Evolutionary conservation across 2,888 invertebrate genomes (phyloP).

Genomic region (Lithophane ornitopus): DNA sequence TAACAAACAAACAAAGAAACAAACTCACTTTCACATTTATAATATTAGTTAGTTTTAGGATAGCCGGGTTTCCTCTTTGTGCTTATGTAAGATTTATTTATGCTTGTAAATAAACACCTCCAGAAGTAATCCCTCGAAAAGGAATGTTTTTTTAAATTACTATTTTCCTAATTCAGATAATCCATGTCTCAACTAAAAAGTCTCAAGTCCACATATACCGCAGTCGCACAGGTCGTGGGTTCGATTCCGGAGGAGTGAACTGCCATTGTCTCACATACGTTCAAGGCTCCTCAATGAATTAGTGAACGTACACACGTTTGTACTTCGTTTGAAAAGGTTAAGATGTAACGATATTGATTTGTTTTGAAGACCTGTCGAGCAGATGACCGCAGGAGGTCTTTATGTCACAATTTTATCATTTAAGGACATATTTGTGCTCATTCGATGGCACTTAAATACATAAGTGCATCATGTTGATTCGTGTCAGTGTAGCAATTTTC

Average conservation of each 20-base stretch:
- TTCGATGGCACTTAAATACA: conserved; percentile 28
- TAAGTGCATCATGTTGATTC: conserved; percentile 19
- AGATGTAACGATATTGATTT: conserved; percentile 58
- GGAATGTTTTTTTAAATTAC: background rate
- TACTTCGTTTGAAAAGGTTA: conserved; percentile 62
- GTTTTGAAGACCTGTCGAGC: conserved; percentile 56
- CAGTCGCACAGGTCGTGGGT: conserved; percentile 68
- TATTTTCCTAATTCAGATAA: background rate
- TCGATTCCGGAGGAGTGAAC: conserved; percentile 74
- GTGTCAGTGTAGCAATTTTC: conserved; percentile 20
- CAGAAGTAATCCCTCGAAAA: background rate
- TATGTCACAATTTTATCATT: conserved; percentile 32
- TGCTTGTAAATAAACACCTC: background rate
- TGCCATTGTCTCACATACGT: conserved; percentile 72
- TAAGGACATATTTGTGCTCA: conserved; percentile 32
- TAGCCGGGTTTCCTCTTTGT: background rate
- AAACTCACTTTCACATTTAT: too few species aligned
- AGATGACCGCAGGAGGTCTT: conserved; percentile 48
- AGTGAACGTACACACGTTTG: conserved; percentile 60
- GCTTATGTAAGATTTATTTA: background rate
- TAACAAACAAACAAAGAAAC: too few species aligned
- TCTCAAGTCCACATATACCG: conserved; percentile 42
- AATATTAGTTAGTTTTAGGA: too few species aligned
- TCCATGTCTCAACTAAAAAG: background rate
- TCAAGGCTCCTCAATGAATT: conserved; percentile 61